Base-by-base conservation (phyloP, 2,113 vertebrate genomes). In the Zosterops borbonicus region DNA sequence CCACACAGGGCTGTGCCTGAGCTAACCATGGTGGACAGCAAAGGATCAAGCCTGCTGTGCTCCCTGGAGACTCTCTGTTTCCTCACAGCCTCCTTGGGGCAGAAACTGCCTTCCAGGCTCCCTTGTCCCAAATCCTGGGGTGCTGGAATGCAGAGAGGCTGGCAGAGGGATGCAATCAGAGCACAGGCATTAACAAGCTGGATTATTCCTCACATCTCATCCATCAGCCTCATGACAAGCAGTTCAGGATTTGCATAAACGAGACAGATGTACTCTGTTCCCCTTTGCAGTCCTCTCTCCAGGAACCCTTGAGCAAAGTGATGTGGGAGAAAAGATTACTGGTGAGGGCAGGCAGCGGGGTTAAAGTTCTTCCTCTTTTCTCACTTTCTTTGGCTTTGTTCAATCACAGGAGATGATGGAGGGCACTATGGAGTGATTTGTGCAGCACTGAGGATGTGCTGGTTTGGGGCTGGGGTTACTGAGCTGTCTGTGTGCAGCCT, bases 401-500 rank as follows among this genome's bases (percentile, higher is more conserved):
- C 90, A 87, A 14, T 83, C 59, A 14, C 1, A 50, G 64, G 24
- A 87, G 44, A 33, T 83, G 67, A 81, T 83, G 44, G 68, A 74
- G n/a, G 75, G 83, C 1, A 0, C 80, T 47, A 22, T 9, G 31
- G 71, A 88, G 33, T 81, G 90, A 95, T 95, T 78, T 90, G 87
- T 79, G 65, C n/a, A 41, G 76, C 56, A 9, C 1, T 52, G 70
- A 87, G 83, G 76, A 60, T 46, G 41, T 53, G 39, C 58, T 24
- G 50, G 68, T 67, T 85, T 3, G 44, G 19, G 47, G 46, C 33
- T 60, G 90, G 83, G 82, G 56, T 89, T 94, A 64, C 81, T 69
- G 85, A 90, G 68, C 63, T 92, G 88, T 74, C 93, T 90, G 24
- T 42, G 31, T 64, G 79, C 65, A 94, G 76, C 93, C 93, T 88